Percentiles rank a stretch among this genome's conserved stretches.
These are phyloP conservation scores for Eulemur rufifrons DNA, from an alignment of 2,113 vertebrate species.

Conservation along the genomic window DNA sequence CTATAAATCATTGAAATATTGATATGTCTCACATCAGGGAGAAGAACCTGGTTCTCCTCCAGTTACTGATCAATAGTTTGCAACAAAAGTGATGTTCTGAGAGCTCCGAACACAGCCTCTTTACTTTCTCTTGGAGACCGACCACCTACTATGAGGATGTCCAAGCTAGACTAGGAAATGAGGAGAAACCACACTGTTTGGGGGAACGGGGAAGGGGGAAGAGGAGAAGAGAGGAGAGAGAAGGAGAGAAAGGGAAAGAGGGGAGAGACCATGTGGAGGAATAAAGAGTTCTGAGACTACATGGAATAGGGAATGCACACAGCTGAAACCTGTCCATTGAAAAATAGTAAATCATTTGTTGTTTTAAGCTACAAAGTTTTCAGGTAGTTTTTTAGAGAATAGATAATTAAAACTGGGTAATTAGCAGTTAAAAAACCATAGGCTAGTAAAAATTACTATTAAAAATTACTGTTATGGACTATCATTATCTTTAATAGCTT, in stretches of 20 bases:
- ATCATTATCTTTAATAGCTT: neutral
- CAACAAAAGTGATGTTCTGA: neutral
- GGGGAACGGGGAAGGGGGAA: fast-evolving
- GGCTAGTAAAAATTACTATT: neutral
- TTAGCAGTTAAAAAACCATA: neutral
- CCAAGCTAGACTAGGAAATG: neutral
- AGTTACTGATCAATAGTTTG: neutral
- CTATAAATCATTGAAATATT: neutral
- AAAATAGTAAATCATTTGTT: neutral
- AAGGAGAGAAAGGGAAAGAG: neutral
- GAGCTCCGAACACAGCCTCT: fast-evolving
- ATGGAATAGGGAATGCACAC: neutral
- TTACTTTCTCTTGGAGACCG: neutral
- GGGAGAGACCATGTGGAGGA: fast-evolving
- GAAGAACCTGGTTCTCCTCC: neutral
- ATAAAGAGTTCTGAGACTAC: neutral
- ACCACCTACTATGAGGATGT: fast-evolving
- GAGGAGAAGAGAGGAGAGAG: neutral
- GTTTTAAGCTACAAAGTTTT: neutral
- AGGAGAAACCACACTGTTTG: neutral
- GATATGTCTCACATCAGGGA: neutral
- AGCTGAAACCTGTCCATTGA: fast-evolving
- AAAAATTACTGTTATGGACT: neutral
- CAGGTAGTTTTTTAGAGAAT: neutral
- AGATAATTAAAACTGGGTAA: neutral